Base-by-base conservation (phyloP, 2,797 vertebrate genomes). In the Micropoecilia bifurca region DNA sequence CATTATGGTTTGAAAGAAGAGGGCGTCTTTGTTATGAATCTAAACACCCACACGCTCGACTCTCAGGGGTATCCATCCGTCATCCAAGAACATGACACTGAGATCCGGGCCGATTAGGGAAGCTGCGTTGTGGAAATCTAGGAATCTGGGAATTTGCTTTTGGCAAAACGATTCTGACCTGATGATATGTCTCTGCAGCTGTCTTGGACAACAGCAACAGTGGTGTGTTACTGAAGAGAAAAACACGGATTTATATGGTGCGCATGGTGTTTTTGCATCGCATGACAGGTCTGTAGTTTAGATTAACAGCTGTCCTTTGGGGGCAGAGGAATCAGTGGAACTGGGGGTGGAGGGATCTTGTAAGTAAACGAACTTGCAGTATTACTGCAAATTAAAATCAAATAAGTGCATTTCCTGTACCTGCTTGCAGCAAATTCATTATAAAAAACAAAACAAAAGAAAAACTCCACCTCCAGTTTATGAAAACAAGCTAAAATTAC, bases 121-220 rank as follows among this genome's bases (percentile, higher is more conserved):
- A 90, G 82, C 88, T 47, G 83, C 78, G 63, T 90, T 88, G 85
- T 90, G 91, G 92, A 95, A 94, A 94, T 93, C 84, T 79, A 90
- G 91, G 90, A 95, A 92, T 95, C 91, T 93, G 91, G 93, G 94
- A 93, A 93, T 88, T 87, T 43, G 84, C 78, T 89, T 93, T 91
- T 93, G 92, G 91, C 87, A 83, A 83, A 82, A 74, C 78, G 39
- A 16, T 10, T 16, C 88, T 88, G 84, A 88, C 80, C 88, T 78
- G 33, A 80, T 63, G 85, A 87, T 80, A 78, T 73, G 83, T 57
- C 72, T 89, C 84, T 84, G 91, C 91, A 93, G 92, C 92, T 95
- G 94, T 94, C 87, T 83, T 83, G 82, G 83, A 90, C 73, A 74
- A 1, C 14, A 83, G 80, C 84, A 90, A 89, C 71, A 74, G 61